Evolutionary conservation across 2,113 vertebrate species (phyloP).

Genomic region (Larimichthys polyactis): DNA sequence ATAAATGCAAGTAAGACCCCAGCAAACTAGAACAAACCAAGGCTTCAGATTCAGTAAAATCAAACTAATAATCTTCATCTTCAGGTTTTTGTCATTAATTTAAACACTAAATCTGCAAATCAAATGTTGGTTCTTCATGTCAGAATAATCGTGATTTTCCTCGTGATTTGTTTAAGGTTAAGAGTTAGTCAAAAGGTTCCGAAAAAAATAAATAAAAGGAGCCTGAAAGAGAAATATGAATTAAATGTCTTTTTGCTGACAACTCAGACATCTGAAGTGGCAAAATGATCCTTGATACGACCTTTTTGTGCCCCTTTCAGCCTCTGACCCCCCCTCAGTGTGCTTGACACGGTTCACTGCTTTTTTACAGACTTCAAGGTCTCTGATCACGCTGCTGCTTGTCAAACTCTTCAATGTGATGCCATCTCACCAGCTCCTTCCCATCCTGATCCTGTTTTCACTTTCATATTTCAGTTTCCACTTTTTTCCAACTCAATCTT

Average conservation of each 20-base stretch:
- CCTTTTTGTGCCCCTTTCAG: conserved; percentile 24
- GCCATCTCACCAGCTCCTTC: neutral
- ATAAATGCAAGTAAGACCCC: neutral
- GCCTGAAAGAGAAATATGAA: neutral
- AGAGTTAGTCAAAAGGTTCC: neutral
- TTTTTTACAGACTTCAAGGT: conserved; percentile 45
- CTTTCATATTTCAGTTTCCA: neutral
- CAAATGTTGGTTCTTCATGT: neutral
- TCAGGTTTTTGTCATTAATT: neutral
- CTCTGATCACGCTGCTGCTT: conserved; percentile 29
- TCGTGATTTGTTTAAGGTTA: neutral
- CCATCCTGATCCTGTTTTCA: neutral
- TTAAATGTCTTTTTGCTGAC: conserved; percentile 26
- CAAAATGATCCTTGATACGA: conserved; percentile 18
- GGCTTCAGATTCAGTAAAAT: neutral
- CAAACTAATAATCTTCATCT: neutral
- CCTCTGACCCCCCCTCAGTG: conserved; percentile 29
- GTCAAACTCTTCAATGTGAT: conserved; percentile 35
- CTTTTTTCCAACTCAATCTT: too few species aligned
- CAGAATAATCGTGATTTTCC: neutral
- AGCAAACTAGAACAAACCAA: neutral
- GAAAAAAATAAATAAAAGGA: neutral
- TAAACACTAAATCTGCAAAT: neutral
- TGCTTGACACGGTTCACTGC: conserved; percentile 60
- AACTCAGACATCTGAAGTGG: conserved; percentile 25